Evolutionary conservation across 2,113 vertebrate species (phyloP).

Genomic region (Leucopsar rothschildi): DNA sequence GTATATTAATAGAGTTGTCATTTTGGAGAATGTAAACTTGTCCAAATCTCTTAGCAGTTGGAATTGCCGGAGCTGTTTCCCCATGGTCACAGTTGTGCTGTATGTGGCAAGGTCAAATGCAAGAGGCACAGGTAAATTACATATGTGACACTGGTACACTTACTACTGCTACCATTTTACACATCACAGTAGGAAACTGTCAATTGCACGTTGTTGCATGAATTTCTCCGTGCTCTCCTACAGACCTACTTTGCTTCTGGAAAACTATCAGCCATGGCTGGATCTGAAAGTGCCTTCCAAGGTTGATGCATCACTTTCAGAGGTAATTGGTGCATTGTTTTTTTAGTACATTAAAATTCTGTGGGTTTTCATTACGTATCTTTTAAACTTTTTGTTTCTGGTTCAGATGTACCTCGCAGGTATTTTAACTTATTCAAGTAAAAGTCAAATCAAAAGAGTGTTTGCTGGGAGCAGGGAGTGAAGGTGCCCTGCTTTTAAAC

Average conservation of each 20-base stretch:
- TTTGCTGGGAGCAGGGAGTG: neutral
- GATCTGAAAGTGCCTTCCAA: constrained; percentile 90
- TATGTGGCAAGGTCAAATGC: constrained; percentile 93
- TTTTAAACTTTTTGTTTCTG: neutral
- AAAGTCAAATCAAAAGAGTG: neutral
- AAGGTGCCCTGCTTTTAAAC: neutral
- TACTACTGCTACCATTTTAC: neutral
- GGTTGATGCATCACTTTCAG: constrained; percentile 90
- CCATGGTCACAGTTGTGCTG: constrained; percentile 89
- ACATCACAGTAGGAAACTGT: neutral
- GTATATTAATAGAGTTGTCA: neutral
- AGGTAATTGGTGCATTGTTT: constrained; percentile 74
- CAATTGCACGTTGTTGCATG: neutral
- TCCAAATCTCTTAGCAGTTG: constrained; percentile 60
- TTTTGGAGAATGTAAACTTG: neutral
- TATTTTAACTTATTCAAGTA: neutral
- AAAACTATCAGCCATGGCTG: constrained; percentile 96
- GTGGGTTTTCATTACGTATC: rapidly evolving
- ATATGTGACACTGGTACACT: neutral
- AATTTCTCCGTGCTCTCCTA: neutral
- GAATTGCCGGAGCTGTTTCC: constrained; percentile 88
- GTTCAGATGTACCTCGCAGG: neutral
- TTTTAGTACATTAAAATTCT: neutral
- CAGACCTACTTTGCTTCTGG: constrained; percentile 87
- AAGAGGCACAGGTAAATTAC: constrained; percentile 86